phyloP scores from a whole-genome alignment of 53 echinoderm and acorn worm genomes.

The Stichopus horrens region DNA sequence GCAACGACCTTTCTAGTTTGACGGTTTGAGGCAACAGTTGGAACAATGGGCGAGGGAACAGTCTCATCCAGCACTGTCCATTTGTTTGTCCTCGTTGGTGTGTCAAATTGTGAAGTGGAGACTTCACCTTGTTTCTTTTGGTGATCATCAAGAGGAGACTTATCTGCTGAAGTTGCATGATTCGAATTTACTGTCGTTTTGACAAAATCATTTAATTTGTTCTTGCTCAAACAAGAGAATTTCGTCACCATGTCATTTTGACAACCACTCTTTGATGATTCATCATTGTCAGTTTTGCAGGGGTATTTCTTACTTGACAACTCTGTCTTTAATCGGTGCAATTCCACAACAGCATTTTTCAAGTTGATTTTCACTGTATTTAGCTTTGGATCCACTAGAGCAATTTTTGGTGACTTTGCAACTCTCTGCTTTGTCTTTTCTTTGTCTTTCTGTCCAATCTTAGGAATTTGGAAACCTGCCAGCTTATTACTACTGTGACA shows the following conservation, averaged over 20 bases:
- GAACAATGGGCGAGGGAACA: background rate
- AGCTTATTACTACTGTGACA: background rate
- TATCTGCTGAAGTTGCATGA: background rate
- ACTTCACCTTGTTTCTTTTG: background rate
- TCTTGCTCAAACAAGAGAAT: background rate
- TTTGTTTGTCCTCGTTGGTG: background rate
- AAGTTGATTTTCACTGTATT: slow-evolving; percentile 15
- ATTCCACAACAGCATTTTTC: slow-evolving; percentile 33
- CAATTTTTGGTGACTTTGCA: background rate
- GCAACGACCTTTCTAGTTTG: background rate
- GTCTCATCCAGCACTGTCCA: slow-evolving; percentile 27
- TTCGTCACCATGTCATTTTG: background rate
- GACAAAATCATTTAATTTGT: background rate
- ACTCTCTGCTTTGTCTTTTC: background rate
- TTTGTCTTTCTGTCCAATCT: background rate
- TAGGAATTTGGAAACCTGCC: slow-evolving; percentile 29
- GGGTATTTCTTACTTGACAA: background rate
- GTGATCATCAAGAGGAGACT: background rate
- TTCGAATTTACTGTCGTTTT: background rate
- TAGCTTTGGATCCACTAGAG: slow-evolving; percentile 1
- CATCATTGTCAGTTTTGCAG: background rate
- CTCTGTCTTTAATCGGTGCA: background rate
- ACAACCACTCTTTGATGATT: background rate
- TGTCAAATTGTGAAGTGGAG: background rate
- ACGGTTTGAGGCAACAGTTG: too few species aligned